These are phyloP conservation scores for Drosophila persimilis DNA, from an alignment of 1,140 invertebrate genomes.

Conservation along the genomic window DNA sequence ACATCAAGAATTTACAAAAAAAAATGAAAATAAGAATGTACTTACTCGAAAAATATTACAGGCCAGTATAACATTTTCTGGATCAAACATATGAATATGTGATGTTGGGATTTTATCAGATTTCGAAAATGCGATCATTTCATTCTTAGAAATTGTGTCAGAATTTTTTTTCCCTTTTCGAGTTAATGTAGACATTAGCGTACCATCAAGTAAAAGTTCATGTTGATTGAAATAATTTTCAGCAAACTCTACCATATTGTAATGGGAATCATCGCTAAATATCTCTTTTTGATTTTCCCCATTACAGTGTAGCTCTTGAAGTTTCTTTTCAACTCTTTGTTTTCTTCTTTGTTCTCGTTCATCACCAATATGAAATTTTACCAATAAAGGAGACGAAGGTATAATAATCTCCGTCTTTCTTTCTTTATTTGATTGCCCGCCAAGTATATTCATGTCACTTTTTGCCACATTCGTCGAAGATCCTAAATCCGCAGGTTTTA, in stretches of 20 bases:
- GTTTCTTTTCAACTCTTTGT: constrained; percentile 92
- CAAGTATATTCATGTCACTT: neutral
- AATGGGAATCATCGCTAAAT: constrained; percentile 84
- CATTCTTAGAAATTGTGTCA: constrained; percentile 93
- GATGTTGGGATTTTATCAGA: constrained; percentile 95
- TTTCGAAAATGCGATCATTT: constrained; percentile 96
- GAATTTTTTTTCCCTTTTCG: constrained; percentile 89
- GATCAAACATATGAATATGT: constrained; percentile 97
- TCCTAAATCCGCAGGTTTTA: constrained; percentile 75
- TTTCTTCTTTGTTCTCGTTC: constrained; percentile 91
- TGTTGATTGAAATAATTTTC: constrained; percentile 97
- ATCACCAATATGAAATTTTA: constrained; percentile 25
- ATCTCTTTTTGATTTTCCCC: constrained; percentile 84
- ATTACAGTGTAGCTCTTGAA: constrained; percentile 88
- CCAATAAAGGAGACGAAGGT: neutral
- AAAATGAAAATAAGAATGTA: neutral
- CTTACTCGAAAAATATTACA: constrained; percentile 94
- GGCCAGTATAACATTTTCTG: constrained; percentile 95
- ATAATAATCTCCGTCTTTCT: constrained; percentile 5
- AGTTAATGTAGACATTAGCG: constrained; percentile 94
- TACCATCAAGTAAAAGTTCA: constrained; percentile 92
- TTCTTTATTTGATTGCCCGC: constrained; percentile 5
- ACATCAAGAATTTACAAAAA: neutral
- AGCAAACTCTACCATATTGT: constrained; percentile 96
- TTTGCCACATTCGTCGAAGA: neutral